Conservation (phyloP, 2,113 vertebrate genomes). For the Mola mola region DNA sequence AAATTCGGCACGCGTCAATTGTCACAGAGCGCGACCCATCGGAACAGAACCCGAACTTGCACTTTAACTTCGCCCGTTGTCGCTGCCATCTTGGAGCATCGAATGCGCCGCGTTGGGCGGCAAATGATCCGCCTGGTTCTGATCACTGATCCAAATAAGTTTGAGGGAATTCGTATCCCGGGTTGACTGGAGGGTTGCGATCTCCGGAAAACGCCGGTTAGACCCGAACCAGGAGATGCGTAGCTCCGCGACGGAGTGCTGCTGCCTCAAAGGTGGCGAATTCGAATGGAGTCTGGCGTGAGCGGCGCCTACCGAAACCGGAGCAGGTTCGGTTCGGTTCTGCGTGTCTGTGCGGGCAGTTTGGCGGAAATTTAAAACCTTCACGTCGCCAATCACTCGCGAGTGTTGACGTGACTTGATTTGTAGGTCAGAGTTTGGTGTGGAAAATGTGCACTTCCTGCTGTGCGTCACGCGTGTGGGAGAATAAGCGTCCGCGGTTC, state of each 20-base stretch:
- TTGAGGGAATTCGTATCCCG: background rate
- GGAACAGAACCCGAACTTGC: background rate
- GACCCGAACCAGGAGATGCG: fast-evolving
- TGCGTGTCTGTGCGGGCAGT: no score
- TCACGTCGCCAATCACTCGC: no score
- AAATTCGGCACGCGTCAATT: background rate
- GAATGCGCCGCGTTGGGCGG: background rate
- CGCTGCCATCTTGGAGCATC: background rate
- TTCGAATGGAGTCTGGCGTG: slow-evolving; percentile 17
- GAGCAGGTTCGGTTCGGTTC: background rate
- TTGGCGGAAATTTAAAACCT: no score
- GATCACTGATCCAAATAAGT: fast-evolving
- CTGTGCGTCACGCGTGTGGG: no score
- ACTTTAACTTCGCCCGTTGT: background rate
- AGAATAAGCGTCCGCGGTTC: no score
- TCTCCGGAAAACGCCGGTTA: fast-evolving
- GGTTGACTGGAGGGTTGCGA: background rate
- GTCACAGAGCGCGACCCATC: fast-evolving
- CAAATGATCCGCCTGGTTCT: background rate
- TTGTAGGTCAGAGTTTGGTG: background rate
- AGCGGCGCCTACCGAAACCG: background rate
- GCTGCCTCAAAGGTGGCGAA: background rate
- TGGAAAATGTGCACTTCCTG: no score
- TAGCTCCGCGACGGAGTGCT: fast-evolving
- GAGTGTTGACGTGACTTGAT: background rate